Conservation (phyloP, 1,140 invertebrate species). For the Eubasilissa regina region DNA sequence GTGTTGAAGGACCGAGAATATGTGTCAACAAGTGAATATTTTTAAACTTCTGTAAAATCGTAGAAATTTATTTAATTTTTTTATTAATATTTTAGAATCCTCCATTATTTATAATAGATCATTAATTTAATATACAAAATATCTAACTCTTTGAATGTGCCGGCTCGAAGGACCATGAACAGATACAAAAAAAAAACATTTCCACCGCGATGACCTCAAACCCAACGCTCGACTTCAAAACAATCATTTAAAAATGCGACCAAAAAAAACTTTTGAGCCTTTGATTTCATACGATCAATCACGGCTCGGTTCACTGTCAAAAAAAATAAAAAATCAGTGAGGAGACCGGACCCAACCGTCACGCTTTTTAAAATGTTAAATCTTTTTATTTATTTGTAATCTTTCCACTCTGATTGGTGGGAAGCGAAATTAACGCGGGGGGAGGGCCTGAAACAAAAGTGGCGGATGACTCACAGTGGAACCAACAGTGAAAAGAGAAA, state of each 20-base stretch:
- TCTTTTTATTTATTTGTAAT: slow-evolving; percentile 34
- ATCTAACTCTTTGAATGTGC: background rate
- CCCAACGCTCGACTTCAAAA: background rate
- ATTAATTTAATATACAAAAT: background rate
- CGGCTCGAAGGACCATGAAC: background rate
- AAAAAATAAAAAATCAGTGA: background rate
- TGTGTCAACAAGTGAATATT: too few species aligned
- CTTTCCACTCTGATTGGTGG: slow-evolving; percentile 45
- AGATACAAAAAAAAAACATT: slow-evolving; percentile 12
- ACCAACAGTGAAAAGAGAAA: slow-evolving; percentile 8
- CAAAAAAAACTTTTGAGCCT: slow-evolving; percentile 20
- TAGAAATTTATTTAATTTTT: too few species aligned
- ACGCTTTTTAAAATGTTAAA: slow-evolving; percentile 40
- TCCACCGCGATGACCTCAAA: slow-evolving; percentile 16
- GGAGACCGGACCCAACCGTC: background rate
- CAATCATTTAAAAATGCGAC: slow-evolving; percentile 9
- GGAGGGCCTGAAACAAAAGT: background rate
- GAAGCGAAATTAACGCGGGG: slow-evolving; percentile 13
- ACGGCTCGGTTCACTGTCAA: background rate
- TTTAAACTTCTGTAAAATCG: too few species aligned
- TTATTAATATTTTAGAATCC: too few species aligned
- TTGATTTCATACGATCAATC: slow-evolving; percentile 40
- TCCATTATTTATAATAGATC: background rate
- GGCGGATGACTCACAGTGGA: slow-evolving; percentile 25
- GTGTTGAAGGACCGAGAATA: too few species aligned